Conservation (phyloP, 1,140 invertebrate species). For the Temnothorax longispinosus region DNA sequence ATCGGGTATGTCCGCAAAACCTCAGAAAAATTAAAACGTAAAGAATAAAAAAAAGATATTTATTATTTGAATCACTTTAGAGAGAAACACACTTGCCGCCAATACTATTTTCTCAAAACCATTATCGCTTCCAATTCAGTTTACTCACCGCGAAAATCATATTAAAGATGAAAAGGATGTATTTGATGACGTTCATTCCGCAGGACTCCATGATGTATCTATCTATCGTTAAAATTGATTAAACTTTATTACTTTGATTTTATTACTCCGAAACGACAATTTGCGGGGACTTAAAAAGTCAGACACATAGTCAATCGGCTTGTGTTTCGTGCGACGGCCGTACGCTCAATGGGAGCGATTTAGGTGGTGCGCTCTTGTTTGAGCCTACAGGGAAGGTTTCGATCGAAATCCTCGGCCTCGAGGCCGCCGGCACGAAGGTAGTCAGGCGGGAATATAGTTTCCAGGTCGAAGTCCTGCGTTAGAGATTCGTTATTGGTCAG, state of each 20-base stretch:
- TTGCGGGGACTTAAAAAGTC: background rate
- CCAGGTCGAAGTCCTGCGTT: background rate
- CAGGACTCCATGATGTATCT: conserved; percentile 86
- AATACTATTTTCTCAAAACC: background rate
- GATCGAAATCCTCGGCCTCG: conserved; percentile 55
- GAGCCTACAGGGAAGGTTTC: conserved; percentile 38
- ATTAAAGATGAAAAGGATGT: conserved; percentile 92
- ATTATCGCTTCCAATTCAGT: background rate
- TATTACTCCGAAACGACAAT: background rate
- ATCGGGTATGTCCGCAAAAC: background rate
- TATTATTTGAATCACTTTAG: background rate
- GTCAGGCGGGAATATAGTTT: background rate
- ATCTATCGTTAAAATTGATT: background rate
- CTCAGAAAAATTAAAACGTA: background rate
- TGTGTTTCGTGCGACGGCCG: conserved; percentile 20
- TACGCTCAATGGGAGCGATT: conserved; percentile 41
- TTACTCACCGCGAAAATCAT: conserved; percentile 93
- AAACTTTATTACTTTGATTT: background rate
- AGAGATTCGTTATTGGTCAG: conserved; percentile 35
- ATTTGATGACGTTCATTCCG: conserved; percentile 92
- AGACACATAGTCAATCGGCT: conserved; percentile 26
- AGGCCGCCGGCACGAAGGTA: background rate
- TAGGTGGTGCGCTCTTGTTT: background rate
- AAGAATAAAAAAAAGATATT: background rate
- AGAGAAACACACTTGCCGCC: background rate